A percentile compares a stretch with the other conserved stretches of the same genome.
These are phyloP conservation scores for Sclerurus mexicanus DNA, from an alignment of 2,113 vertebrate species.

Conservation along the genomic window DNA sequence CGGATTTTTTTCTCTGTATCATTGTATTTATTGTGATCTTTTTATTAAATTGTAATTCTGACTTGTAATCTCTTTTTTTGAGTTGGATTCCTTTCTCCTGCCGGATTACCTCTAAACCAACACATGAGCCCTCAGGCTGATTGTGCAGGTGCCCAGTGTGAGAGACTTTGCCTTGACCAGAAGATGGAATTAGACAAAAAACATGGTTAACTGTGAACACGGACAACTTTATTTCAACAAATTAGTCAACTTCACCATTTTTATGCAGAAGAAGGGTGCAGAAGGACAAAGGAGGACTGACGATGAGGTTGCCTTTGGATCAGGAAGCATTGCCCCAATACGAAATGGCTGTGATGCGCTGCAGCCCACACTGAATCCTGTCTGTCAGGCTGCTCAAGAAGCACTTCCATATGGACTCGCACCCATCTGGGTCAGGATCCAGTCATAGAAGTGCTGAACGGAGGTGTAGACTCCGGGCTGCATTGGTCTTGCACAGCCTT, in stretches of 20 bases:
- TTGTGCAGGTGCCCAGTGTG: accelerated
- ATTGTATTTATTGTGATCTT: no score
- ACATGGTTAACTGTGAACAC: background rate
- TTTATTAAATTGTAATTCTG: no score
- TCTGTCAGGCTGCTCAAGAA: background rate
- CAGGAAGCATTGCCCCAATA: background rate
- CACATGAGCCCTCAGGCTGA: background rate
- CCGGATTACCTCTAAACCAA: no score
- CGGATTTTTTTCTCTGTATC: no score
- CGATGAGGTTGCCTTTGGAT: background rate
- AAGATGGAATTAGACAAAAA: background rate
- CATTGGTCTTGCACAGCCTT: background rate
- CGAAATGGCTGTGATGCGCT: accelerated
- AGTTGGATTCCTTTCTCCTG: no score
- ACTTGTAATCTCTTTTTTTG: no score
- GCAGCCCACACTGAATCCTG: accelerated
- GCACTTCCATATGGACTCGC: background rate
- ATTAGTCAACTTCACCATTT: background rate
- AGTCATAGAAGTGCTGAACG: background rate
- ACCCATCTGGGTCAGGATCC: background rate
- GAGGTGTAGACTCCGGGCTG: background rate
- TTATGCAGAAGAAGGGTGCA: accelerated
- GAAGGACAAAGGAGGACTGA: no score
- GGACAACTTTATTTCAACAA: background rate
- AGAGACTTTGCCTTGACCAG: background rate